Percentiles rank a stretch among this genome's conserved stretches.
These are phyloP conservation scores for Orthochromis malagaraziensis DNA, from an alignment of 2,113 vertebrate genomes.

Conservation along the genomic window DNA sequence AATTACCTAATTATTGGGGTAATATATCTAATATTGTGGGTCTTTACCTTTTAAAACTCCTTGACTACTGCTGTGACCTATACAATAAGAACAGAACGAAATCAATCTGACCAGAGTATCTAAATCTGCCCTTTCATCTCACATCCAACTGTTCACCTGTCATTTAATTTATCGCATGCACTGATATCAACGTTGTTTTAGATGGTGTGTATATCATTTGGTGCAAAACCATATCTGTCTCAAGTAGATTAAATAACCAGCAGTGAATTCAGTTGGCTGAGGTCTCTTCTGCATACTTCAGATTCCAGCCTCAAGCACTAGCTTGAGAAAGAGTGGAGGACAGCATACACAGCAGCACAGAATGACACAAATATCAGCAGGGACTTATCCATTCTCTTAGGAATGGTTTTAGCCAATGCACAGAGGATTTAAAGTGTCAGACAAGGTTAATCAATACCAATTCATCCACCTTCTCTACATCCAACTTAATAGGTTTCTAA, in stretches of 20 bases:
- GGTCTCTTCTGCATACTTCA: background rate
- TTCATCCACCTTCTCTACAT: background rate
- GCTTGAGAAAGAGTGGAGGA: background rate
- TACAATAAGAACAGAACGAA: background rate
- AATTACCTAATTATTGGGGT: background rate
- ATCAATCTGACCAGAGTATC: background rate
- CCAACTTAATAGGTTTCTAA: background rate
- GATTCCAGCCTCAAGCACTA: background rate
- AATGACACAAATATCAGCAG: background rate
- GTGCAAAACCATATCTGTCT: background rate
- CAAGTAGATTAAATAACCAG: background rate
- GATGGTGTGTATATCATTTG: background rate
- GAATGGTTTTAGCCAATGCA: background rate
- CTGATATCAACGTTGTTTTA: background rate
- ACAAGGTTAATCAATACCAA: background rate
- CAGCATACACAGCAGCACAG: accelerated
- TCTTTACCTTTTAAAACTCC: background rate
- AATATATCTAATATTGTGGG: background rate
- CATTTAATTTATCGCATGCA: accelerated
- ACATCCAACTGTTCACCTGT: background rate
- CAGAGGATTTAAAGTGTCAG: background rate
- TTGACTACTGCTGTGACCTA: background rate
- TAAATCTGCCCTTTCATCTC: background rate
- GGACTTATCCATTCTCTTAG: background rate
- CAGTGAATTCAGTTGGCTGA: background rate